Conservation (phyloP, 2,797 vertebrate species). For the Tympanoctomys barrerae region DNA sequence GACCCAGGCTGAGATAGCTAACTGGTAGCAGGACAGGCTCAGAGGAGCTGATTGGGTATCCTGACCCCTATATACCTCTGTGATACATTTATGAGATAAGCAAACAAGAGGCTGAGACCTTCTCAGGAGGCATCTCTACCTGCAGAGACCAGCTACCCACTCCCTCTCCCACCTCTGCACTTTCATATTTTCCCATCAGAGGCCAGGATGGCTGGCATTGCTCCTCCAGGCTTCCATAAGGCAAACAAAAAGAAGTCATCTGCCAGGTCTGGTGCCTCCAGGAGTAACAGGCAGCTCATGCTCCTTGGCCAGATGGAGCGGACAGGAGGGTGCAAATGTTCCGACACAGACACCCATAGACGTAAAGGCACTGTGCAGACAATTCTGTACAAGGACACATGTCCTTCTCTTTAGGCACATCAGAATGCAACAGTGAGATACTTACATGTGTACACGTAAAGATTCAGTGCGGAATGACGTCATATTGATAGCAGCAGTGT, state of each 20-base stretch:
- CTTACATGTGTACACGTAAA: not conserved
- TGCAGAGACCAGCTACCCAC: not conserved
- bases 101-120: not conserved
- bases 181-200: conserved; percentile 28
- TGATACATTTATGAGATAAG: not conserved
- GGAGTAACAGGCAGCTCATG: not conserved
- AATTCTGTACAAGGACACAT: no score
- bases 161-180: not conserved
- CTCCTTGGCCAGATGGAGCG: not conserved
- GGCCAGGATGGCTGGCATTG: not conserved
- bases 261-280: not conserved
- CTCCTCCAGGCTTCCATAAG: not conserved
- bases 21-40: not conserved
- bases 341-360: not conserved
- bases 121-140: not conserved
- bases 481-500: not conserved
- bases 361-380: not conserved
- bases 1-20: not conserved
- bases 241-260: not conserved
- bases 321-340: not conserved
- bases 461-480: not conserved
- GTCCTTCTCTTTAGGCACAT: not conserved
- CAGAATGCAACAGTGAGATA: not conserved
- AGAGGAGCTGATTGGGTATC: not conserved
- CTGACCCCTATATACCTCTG: not conserved